Conservation (phyloP, 2,888 invertebrate genomes). For the Phasia obesa region DNA sequence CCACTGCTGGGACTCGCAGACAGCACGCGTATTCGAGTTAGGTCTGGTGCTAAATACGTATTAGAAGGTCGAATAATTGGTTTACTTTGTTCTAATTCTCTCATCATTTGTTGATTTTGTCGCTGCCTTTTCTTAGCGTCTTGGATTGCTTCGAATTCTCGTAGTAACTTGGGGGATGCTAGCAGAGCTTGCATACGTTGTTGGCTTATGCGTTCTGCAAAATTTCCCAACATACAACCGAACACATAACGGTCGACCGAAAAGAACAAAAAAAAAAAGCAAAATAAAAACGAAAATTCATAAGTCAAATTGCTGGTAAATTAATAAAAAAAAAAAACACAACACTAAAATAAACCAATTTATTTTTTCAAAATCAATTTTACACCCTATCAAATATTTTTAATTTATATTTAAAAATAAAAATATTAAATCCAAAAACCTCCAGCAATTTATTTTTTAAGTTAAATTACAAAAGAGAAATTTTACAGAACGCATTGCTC, state of each 20-base stretch:
- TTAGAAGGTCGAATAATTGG: conserved; percentile 58
- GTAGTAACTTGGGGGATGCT: conserved; percentile 77
- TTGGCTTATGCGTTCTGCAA: conserved; percentile 82
- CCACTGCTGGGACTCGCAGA: conserved; percentile 78
- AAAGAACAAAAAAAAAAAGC: conserved; percentile 73
- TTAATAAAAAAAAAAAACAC: conserved; percentile 44
- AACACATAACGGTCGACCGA: conserved; percentile 71
- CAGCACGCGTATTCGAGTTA: conserved; percentile 56
- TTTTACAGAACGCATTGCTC: conserved; percentile 72
- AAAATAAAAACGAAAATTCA: conserved; percentile 76
- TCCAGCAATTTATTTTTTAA: conserved; percentile 74
- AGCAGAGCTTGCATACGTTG: conserved; percentile 78
- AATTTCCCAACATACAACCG: conserved; percentile 72
- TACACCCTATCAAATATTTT: conserved; percentile 72
- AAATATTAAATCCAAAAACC: conserved; percentile 39
- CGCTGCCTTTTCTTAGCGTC: conserved; percentile 63
- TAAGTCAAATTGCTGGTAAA: conserved; percentile 81
- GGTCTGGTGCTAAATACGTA: conserved; percentile 48
- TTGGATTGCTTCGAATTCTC: conserved; percentile 74
- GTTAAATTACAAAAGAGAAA: conserved; percentile 41
- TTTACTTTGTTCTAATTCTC: conserved; percentile 53
- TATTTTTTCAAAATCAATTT: conserved; percentile 65
- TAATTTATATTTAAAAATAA: background rate
- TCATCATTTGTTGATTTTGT: conserved; percentile 63
- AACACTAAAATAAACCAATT: conserved; percentile 37